Percentiles rank a stretch among this genome's conserved stretches.
These are phyloP conservation scores for Paedocypris micromegethes DNA, from an alignment of 2,797 vertebrate species.

Conservation along the genomic window DNA sequence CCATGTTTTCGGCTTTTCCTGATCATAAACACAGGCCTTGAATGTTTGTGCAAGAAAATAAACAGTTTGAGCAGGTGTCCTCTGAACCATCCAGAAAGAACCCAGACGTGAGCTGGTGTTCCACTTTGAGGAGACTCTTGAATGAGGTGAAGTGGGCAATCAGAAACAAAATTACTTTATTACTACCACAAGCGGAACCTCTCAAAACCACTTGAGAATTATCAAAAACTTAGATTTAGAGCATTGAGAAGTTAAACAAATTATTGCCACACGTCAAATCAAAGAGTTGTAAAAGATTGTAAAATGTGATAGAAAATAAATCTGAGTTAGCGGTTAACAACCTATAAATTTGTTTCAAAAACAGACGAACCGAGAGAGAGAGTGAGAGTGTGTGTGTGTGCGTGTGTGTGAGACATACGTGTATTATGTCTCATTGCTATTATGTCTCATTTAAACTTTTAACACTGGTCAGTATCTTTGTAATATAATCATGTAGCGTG, in stretches of 20 bases:
- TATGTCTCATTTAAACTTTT: too few species aligned
- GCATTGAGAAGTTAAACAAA: conserved; percentile 70
- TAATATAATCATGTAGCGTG: too few species aligned
- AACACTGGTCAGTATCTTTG: too few species aligned
- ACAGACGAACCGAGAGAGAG: too few species aligned
- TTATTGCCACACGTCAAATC: not conserved
- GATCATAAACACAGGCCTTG: conserved; percentile 53
- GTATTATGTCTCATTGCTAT: too few species aligned
- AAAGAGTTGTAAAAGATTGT: too few species aligned
- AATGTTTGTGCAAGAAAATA: conserved; percentile 59
- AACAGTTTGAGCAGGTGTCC: conserved; percentile 68
- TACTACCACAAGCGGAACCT: conserved; percentile 56
- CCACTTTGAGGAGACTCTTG: conserved; percentile 54
- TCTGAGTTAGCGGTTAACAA: too few species aligned
- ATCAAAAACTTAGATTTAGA: conserved; percentile 64
- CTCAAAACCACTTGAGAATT: conserved; percentile 70
- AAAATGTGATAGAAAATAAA: too few species aligned
- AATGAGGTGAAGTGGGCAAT: conserved; percentile 57
- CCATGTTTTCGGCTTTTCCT: conserved; percentile 46
- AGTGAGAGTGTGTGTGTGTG: too few species aligned
- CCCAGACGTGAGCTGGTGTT: conserved; percentile 33
- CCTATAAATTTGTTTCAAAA: too few species aligned
- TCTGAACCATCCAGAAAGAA: conserved; percentile 41
- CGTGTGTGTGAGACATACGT: too few species aligned
- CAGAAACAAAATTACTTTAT: conserved; percentile 49